These are phyloP conservation scores for Scyliorhinus canicula DNA, from an alignment of 2,797 vertebrate genomes.

Conservation along the genomic window DNA sequence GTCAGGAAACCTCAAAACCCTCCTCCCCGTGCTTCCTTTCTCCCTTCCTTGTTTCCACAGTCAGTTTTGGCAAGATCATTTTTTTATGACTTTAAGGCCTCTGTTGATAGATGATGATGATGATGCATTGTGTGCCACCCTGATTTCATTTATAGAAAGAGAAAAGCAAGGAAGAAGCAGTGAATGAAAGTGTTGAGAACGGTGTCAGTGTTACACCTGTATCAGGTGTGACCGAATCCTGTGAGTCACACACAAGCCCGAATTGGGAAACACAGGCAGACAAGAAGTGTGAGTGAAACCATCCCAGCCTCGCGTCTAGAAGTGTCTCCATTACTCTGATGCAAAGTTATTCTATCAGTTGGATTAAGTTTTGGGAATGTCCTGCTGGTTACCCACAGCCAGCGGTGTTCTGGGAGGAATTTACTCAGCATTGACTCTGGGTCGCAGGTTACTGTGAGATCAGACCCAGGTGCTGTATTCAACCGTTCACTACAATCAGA, in stretches of 20 bases:
- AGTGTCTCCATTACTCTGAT: not conserved
- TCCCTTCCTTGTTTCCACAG: not conserved
- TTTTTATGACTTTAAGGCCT: not conserved
- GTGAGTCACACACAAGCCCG: constrained; percentile 66
- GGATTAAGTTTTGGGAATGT: not conserved
- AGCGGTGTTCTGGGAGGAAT: not conserved
- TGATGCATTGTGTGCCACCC: constrained; percentile 53
- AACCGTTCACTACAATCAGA: not conserved
- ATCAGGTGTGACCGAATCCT: constrained; percentile 64
- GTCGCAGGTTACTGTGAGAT: not conserved
- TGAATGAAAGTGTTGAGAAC: constrained; percentile 54
- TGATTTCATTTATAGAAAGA: constrained; percentile 67
- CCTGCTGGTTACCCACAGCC: not conserved
- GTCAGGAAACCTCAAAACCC: not conserved
- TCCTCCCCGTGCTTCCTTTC: not conserved
- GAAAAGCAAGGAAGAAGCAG: constrained; percentile 70
- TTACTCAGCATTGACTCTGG: not conserved
- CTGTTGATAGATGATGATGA: not conserved
- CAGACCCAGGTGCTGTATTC: not conserved
- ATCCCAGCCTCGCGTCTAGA: not conserved
- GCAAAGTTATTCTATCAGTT: not conserved
- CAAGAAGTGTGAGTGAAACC: constrained; percentile 55
- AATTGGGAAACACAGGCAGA: constrained; percentile 45
- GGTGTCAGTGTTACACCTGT: constrained; percentile 60
- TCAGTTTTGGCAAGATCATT: not conserved